These are phyloP conservation scores for Heliangelus exortis DNA, from an alignment of 2,797 vertebrate genomes.

Conservation along the genomic window DNA sequence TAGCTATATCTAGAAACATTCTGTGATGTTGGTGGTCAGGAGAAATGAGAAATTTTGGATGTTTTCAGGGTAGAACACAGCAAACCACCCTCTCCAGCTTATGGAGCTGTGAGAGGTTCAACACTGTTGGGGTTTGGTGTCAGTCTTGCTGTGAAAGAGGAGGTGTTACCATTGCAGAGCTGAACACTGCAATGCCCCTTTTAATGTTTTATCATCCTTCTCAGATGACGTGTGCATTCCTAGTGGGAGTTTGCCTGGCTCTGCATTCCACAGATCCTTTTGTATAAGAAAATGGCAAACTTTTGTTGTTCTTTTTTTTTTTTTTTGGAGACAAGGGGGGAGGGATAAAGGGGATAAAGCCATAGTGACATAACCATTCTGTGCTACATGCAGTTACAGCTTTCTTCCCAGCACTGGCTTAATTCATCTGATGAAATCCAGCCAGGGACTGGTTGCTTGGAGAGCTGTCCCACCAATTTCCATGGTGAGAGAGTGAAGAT, in stretches of 20 bases:
- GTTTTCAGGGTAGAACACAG: background rate
- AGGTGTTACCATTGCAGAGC: background rate
- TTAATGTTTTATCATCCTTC: background rate
- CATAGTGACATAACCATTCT: background rate
- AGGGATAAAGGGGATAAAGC: background rate
- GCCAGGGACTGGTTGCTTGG: background rate
- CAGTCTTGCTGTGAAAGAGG: background rate
- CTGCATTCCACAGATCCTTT: background rate
- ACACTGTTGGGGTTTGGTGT: background rate
- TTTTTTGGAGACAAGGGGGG: background rate
- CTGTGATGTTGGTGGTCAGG: background rate
- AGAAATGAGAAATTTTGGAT: background rate
- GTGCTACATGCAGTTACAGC: background rate
- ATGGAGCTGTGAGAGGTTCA: background rate
- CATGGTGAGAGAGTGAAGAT: background rate
- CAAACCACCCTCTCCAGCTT: accelerated
- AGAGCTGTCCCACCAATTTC: background rate
- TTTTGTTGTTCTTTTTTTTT: too few relatives aligned
- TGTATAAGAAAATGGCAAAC: background rate
- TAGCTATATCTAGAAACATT: background rate
- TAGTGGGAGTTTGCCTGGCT: background rate
- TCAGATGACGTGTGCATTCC: background rate
- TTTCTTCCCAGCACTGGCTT: background rate
- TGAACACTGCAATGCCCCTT: background rate
- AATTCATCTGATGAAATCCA: background rate